Evolutionary conservation across 1,140 invertebrate species (phyloP).

Genomic region (Drosophila nigrodunni): DNA sequence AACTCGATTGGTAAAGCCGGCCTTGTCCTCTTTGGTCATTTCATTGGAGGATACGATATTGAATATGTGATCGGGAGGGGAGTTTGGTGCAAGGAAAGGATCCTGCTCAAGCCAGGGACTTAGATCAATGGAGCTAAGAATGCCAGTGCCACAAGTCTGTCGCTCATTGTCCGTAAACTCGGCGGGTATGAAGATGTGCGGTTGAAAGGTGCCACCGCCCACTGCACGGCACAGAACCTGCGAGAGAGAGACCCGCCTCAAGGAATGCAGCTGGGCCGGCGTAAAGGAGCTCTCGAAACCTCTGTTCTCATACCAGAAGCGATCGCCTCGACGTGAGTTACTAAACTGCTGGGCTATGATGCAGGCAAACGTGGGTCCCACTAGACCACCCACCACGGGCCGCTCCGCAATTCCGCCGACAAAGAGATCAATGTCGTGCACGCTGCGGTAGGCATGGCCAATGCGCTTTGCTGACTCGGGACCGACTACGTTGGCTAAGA

Average conservation of each 20-base stretch:
- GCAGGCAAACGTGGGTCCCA: slow-evolving; percentile 98
- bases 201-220: slow-evolving; percentile 80
- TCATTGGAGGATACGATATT: slow-evolving; percentile 28
- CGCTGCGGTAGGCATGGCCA: slow-evolving; percentile 88
- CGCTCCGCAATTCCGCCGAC: slow-evolving; percentile 94
- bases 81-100: slow-evolving; percentile 59
- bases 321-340: slow-evolving; percentile 93
- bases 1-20: slow-evolving; percentile 65
- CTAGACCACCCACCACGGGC: slow-evolving; percentile 91
- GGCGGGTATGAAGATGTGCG: slow-evolving; percentile 77
- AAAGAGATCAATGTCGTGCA: slow-evolving; percentile 96
- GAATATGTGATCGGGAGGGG: slow-evolving; percentile 47
- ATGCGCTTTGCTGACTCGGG: slow-evolving; percentile 88
- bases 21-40: slow-evolving; percentile 68
- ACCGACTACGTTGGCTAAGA: slow-evolving; percentile 88
- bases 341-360: slow-evolving; percentile 97
- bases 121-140: slow-evolving; percentile 72
- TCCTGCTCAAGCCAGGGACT: slow-evolving; percentile 82
- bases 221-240: slow-evolving; percentile 91
- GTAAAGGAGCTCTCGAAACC: slow-evolving; percentile 91
- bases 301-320: slow-evolving; percentile 96
- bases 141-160: slow-evolving; percentile 66
- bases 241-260: slow-evolving; percentile 91
- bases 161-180: slow-evolving; percentile 78
- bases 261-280: slow-evolving; percentile 93